These are phyloP conservation scores for Chionomys nivalis DNA, from an alignment of 2,113 vertebrate genomes.

Conservation along the genomic window DNA sequence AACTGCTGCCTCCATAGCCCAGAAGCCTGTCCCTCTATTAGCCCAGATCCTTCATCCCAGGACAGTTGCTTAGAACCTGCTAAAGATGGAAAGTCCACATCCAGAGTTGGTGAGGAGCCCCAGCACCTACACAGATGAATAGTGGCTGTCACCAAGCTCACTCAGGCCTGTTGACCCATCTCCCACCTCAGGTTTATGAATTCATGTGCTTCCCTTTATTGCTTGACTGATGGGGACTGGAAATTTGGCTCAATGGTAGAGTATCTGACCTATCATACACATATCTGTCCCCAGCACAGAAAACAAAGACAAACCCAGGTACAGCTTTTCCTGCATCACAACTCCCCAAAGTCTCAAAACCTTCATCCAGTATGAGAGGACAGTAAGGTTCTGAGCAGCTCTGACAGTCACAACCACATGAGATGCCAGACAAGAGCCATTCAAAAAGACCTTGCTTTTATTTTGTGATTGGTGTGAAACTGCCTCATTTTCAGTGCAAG, in stretches of 20 bases:
- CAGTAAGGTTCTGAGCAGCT: background rate
- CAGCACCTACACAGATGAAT: background rate
- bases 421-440: background rate
- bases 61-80: background rate
- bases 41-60: background rate
- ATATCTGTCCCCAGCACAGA: background rate
- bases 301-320: background rate
- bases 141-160: background rate
- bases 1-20: background rate
- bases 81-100: background rate
- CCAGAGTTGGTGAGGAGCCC: background rate
- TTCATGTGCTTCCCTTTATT: background rate
- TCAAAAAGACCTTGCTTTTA: conserved; percentile 70
- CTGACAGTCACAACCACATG: background rate
- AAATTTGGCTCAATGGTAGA: background rate
- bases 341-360: background rate
- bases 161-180: background rate
- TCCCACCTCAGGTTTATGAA: background rate
- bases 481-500: conserved; percentile 68
- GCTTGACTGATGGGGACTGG: background rate
- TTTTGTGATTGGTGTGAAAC: conserved; percentile 75
- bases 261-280: background rate
- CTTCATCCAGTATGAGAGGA: background rate
- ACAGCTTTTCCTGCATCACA: background rate
- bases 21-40: background rate